A percentile compares a stretch with the other conserved stretches of the same genome.
Conservation (phyloP, 2,888 invertebrate species). For the Pinctada fucata region DNA sequence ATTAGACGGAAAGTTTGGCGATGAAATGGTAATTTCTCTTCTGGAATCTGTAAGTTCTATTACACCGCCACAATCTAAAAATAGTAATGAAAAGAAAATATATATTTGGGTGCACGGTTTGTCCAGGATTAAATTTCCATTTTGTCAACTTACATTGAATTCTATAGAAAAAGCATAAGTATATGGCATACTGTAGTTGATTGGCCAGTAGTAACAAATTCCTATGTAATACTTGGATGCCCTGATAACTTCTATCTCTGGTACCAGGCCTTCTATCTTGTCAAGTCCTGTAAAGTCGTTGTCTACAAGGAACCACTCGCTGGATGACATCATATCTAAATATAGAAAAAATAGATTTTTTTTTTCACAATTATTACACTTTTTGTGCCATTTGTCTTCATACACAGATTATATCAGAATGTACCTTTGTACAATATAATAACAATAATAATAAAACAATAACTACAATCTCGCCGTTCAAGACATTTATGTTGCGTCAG, state of each 20-base stretch:
- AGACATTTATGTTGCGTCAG: no score
- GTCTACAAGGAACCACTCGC: constrained; percentile 24
- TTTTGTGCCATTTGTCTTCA: no score
- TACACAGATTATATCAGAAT: no score
- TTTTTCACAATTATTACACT: no score
- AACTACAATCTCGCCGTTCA: no score
- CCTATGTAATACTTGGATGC: constrained; percentile 7
- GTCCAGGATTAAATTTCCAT: no score
- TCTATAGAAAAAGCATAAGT: no score
- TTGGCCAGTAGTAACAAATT: constrained; percentile 35
- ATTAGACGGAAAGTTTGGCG: constrained; percentile 46
- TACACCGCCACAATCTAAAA: constrained; percentile 45
- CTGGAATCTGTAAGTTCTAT: constrained; percentile 41
- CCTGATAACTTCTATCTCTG: constrained; percentile 3
- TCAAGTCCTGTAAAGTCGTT: constrained; percentile 6
- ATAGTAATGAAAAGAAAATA: not conserved
- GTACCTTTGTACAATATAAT: no score
- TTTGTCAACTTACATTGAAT: no score
- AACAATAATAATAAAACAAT: no score
- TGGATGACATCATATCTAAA: constrained; percentile 31
- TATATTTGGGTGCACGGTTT: not conserved
- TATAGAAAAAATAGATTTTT: not conserved
- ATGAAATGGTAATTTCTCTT: constrained; percentile 30
- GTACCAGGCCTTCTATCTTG: constrained; percentile 14
- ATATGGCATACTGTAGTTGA: constrained; percentile 26